Conservation (phyloP, 2,113 vertebrate genomes). For the Sturnira hondurensis region DNA sequence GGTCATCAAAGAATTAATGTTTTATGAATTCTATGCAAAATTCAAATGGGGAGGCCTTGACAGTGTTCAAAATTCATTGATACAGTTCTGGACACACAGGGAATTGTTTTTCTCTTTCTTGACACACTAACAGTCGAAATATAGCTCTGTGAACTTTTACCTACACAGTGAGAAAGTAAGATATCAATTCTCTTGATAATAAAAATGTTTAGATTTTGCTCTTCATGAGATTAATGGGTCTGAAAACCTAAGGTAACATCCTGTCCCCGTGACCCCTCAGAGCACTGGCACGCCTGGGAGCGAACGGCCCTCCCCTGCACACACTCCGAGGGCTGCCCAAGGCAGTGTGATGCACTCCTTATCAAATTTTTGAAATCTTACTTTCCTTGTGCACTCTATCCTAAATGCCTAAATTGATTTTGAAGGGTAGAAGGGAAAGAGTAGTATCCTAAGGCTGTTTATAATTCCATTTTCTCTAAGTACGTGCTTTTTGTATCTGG, state of each 20-base stretch:
- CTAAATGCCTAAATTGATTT: not conserved
- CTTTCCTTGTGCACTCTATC: not conserved
- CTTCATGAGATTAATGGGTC: not conserved
- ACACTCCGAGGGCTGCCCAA: not conserved
- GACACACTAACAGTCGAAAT: not conserved
- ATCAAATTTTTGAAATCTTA: not conserved
- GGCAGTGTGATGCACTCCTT: not conserved
- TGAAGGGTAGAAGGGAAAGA: conserved; percentile 4
- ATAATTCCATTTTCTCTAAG: conserved; percentile 36
- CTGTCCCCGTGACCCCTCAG: not conserved
- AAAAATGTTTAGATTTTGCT: not conserved
- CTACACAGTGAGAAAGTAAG: not conserved
- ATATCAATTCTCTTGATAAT: not conserved
- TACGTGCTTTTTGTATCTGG: conserved; percentile 6
- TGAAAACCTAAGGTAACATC: not conserved
- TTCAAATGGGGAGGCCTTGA: not conserved
- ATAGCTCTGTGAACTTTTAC: not conserved
- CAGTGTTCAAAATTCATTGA: not conserved
- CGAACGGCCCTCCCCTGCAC: not conserved
- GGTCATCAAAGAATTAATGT: not conserved
- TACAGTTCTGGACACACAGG: not conserved
- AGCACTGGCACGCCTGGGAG: not conserved
- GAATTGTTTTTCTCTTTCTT: not conserved
- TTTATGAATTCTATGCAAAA: not conserved
- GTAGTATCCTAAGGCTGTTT: conserved; percentile 15